These are phyloP conservation scores for Catalaphyllia jardinei DNA, from an alignment of 64 coral and sea anemone genomes.

Conservation along the genomic window DNA sequence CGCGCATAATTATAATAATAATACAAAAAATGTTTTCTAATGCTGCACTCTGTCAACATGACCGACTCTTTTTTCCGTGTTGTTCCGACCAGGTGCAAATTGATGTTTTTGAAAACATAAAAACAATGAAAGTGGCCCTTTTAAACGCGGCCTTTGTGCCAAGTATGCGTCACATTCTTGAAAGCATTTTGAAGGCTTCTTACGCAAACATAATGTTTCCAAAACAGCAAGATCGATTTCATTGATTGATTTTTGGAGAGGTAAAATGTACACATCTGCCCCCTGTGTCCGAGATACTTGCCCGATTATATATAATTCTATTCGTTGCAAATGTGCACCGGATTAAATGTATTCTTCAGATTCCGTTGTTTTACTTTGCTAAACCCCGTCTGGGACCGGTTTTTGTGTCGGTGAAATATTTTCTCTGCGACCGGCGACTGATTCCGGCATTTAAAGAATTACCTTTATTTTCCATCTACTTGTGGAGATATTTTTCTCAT, in stretches of 20 bases:
- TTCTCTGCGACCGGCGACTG: neutral
- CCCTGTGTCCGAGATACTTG: neutral
- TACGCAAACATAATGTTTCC: neutral
- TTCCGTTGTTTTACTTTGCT: neutral
- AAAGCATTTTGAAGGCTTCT: neutral
- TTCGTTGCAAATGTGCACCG: neutral
- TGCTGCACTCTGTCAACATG: neutral
- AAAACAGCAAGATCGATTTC: neutral
- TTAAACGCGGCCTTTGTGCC: neutral
- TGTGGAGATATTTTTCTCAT: slow-evolving; percentile 1
- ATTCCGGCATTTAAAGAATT: slow-evolving; percentile 1
- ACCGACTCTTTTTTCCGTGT: neutral
- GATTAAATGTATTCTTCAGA: neutral
- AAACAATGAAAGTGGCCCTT: neutral
- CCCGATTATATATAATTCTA: neutral
- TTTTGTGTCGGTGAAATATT: neutral
- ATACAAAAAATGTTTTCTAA: neutral
- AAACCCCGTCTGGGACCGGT: neutral
- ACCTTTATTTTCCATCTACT: neutral
- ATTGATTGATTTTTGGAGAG: neutral
- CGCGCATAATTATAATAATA: neutral
- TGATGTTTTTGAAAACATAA: neutral
- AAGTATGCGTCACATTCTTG: neutral
- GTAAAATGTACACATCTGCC: slow-evolving; percentile 31
- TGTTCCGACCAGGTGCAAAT: neutral